Base-by-base conservation (phyloP, 1,140 invertebrate species). In the Agrilus planipennis region DNA sequence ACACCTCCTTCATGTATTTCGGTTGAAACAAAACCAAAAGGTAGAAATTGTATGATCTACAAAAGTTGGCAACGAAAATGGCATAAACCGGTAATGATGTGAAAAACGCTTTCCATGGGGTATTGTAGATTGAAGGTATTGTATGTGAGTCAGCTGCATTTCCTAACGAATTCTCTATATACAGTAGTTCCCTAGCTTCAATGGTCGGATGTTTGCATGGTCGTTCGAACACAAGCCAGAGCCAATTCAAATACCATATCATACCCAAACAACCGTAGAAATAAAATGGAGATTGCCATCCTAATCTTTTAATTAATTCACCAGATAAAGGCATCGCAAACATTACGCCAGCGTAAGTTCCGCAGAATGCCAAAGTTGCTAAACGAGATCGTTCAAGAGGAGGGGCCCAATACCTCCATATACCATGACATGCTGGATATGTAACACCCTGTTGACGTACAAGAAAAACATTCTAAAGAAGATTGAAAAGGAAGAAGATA, bases 21-120 rank as follows among this genome's bases (percentile, higher is more conserved):
- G 92, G 83, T 62, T 99, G 95, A 47, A 91, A 95, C 32, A 97
- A 79, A n/a, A 99, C 90, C 12, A 99, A 74, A 11, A 99, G 70
- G 67, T 99, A 99, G 63, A 99, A 99, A 50, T 97, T 99, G 94
- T 94, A 99, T n/a, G 91, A 96, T 40, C 96, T 79, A 59, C 95
- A 98, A 61, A 99, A 98, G 61, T 99, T 99, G 3, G 96, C 96
- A 20, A 99, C 92, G 39, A 99, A 94, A 45, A 99, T 99, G 2
- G 96, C 96, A 64, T 92, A 92, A 0, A 99, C 95, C 0, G 95
- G 95, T 73, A 90, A 84, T 1, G 95, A 99, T 0, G 85, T 91
- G 49, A 94, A 77, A 53, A 99, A 96, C 0, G 77, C 76, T 23
- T 77, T 77, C 95, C 95, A 99, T 0, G 96, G 96, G 1, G 94